Base-by-base conservation (phyloP, 2,888 invertebrate species). In the Mimumesa dahlbomi region DNA sequence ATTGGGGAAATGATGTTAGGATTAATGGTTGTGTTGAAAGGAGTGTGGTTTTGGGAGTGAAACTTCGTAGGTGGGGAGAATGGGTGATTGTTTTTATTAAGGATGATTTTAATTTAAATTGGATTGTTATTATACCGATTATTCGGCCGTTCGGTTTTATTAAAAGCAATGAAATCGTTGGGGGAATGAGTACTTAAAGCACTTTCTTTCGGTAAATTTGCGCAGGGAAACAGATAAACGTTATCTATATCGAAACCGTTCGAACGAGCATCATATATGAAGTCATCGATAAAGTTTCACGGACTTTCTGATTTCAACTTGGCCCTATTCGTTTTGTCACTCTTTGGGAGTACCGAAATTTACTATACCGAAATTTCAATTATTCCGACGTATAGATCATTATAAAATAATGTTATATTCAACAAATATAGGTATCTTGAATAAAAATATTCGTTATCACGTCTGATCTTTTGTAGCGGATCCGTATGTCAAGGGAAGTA, bases 281-380 rank as follows among this genome's bases (percentile, higher is more conserved):
- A 68, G 42, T 68, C 58, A 57, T 53, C 52, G 67, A 58, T 68
- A 66, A 63, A 66, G 16, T 22, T 9, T 34, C 50, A 7, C 34
- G n/a, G 16, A 52, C 49, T 65, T 49, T 42, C 16, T 11, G 38
- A 9, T 29, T 34, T 42, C 34, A 19, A 42, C 14, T 16, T 19
- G 57, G 46, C 50, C 52, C 52, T 52, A 18, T 25, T 22, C 43
- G 49, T 42, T 48, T 31, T 6, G n/a, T 36, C 34, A 36, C 25
- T 25, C 25, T 25, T 25, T 25, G 4, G 4, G 7, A 25, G 7
- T 25, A 25, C 25, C 25, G 3, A 7, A 25, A 25, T 25, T 25
- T 7, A 3, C 7, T 25, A 3, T 3, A 25, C 25, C 25, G 3
- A 5, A 25, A 7, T 34, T 11, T n/a, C 34, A 34, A 34, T 7